phyloP scores from a whole-genome alignment of 2,797 vertebrate species.

The Falco naumanni region DNA sequence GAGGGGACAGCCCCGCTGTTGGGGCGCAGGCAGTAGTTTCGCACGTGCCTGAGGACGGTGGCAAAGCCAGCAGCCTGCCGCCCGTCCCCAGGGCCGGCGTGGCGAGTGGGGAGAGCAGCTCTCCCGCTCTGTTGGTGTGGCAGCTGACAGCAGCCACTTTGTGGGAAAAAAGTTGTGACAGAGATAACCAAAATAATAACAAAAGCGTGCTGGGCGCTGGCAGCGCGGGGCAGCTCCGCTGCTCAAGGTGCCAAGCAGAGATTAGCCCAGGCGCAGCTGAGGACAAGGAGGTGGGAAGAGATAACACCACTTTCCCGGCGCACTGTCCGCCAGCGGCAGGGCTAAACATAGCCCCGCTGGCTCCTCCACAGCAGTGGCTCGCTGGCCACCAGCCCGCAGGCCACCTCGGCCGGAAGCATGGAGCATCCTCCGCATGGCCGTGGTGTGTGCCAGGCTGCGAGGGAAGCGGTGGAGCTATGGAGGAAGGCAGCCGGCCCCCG shows the following conservation, averaged over 20 bases:
- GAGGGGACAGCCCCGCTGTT: fast-evolving
- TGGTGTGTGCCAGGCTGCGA: neutral
- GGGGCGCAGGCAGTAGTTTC: neutral
- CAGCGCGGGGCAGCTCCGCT: neutral
- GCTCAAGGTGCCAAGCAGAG: conserved; percentile 46
- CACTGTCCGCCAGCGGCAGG: neutral
- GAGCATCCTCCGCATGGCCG: fast-evolving
- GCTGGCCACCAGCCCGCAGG: neutral
- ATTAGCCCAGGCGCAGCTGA: conserved; percentile 32
- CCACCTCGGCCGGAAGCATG: neutral
- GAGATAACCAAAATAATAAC: neutral
- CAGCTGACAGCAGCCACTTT: neutral
- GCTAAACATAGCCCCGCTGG: neutral
- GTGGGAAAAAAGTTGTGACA: neutral
- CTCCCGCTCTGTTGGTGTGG: fast-evolving
- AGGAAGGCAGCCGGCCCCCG: no score
- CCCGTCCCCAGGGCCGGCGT: fast-evolving
- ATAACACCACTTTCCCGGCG: neutral
- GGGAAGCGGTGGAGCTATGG: fast-evolving
- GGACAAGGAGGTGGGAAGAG: conserved; percentile 55
- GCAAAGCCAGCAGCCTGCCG: neutral
- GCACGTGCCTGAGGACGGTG: fast-evolving
- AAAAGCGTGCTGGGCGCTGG: neutral
- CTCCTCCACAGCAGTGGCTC: neutral
- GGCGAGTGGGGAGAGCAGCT: neutral